phyloP scores from a whole-genome alignment of 2,113 vertebrate species.

The Oncorhynchus nerka region DNA sequence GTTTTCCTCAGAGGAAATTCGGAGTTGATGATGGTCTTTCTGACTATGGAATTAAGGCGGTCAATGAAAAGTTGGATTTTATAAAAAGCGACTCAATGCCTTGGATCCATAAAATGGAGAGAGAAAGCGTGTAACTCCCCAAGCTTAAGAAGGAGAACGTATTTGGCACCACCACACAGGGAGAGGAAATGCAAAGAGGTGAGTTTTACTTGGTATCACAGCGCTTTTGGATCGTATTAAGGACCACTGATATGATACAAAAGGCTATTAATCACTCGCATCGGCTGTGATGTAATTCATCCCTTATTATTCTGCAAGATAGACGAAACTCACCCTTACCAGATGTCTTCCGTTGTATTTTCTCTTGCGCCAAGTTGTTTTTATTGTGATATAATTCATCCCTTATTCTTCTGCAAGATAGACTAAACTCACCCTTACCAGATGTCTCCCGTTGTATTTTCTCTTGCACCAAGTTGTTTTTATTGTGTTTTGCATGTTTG shows the following conservation, averaged over 20 bases:
- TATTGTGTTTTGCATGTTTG: not conserved
- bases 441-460: not conserved
- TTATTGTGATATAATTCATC: not conserved
- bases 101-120: slow-evolving; percentile 53
- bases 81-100: slow-evolving; percentile 34
- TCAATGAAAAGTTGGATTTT: slow-evolving; percentile 71
- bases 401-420: not conserved
- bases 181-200: slow-evolving; percentile 77
- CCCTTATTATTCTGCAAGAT: not conserved
- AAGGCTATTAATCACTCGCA: not conserved
- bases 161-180: slow-evolving; percentile 40
- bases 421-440: not conserved
- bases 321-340: not conserved
- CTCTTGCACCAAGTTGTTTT: not conserved
- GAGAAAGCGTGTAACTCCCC: slow-evolving; percentile 38
- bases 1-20: slow-evolving; percentile 17
- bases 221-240: not conserved
- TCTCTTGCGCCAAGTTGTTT: not conserved
- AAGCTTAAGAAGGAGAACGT: slow-evolving; percentile 30
- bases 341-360: not conserved
- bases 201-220: slow-evolving; percentile 39
- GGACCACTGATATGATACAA: not conserved
- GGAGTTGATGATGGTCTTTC: slow-evolving; percentile 1
- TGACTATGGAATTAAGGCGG: slow-evolving; percentile 66
- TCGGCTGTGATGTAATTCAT: not conserved